These are phyloP conservation scores for Cuniculus paca DNA, from an alignment of 2,797 vertebrate genomes.

Conservation along the genomic window DNA sequence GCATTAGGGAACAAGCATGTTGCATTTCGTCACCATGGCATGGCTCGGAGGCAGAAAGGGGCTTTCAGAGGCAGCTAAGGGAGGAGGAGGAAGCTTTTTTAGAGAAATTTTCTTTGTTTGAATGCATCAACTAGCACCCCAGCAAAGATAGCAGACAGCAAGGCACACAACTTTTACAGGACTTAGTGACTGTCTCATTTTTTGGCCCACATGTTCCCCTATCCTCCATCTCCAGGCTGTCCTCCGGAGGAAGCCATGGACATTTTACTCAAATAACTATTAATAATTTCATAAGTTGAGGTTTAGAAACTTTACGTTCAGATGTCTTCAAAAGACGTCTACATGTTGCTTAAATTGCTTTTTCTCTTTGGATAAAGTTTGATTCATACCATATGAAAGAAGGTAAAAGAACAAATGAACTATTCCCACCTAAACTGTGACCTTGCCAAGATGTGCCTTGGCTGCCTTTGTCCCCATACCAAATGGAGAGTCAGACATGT, in stretches of 20 bases:
- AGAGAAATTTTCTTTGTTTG: not conserved
- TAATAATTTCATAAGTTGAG: not conserved
- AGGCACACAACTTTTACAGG: not conserved
- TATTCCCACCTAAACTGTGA: not conserved
- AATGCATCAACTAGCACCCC: not conserved
- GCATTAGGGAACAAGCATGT: not conserved
- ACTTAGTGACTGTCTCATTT: not conserved
- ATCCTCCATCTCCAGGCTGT: not conserved
- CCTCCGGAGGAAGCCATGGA: not conserved
- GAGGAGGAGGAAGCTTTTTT: not conserved
- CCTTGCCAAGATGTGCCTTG: not conserved
- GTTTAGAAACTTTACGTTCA: not conserved
- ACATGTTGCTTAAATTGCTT: not conserved
- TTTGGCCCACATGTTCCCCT: not conserved
- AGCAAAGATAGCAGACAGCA: not conserved
- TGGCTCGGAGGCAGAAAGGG: not conserved
- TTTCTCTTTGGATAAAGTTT: not conserved
- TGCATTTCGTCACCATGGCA: no score
- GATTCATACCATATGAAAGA: not conserved
- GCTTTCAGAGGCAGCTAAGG: not conserved
- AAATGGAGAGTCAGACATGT: not conserved
- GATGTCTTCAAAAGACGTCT: not conserved
- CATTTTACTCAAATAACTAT: not conserved
- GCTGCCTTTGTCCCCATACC: not conserved
- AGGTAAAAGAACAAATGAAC: not conserved